phyloP scores from a whole-genome alignment of 2,888 invertebrate species.

The Trachelus iudaicus region DNA sequence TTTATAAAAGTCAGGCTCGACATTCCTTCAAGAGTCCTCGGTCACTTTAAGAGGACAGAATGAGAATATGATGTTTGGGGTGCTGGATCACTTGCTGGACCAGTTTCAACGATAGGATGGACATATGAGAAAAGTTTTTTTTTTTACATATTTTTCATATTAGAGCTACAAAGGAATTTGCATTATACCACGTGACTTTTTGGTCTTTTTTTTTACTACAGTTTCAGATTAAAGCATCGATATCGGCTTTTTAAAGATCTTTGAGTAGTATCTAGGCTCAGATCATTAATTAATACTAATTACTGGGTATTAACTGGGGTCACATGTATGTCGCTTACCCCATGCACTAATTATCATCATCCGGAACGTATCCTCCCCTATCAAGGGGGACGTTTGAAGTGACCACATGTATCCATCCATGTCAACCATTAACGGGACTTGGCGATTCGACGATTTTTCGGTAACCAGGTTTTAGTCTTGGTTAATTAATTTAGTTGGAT shows the following conservation, averaged over 20 bases:
- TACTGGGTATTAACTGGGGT: conserved; percentile 25
- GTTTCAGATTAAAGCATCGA: not conserved
- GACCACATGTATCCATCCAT: conserved; percentile 31
- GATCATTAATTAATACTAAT: conserved; percentile 40
- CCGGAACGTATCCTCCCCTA: conserved; percentile 22
- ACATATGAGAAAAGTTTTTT: conserved; percentile 44
- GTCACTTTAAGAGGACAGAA: not conserved
- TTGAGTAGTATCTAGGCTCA: not conserved
- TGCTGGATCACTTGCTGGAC: not conserved
- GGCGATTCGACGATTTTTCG: conserved; percentile 30
- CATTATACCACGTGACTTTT: not conserved
- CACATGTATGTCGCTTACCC: conserved; percentile 28
- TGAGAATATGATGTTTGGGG: not conserved
- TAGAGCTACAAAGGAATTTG: not conserved
- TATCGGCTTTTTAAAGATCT: not conserved
- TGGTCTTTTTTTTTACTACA: not conserved
- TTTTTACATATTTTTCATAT: not conserved
- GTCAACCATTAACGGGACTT: conserved; percentile 36
- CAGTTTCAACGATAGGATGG: not conserved
- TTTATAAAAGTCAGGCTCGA: not conserved
- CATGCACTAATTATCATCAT: conserved; percentile 32
- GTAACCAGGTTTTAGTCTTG: conserved; percentile 30
- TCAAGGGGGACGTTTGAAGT: conserved; percentile 43
- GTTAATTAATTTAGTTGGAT: conserved; percentile 19
- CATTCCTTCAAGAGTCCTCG: not conserved